Evolutionary conservation across 1,140 invertebrate genomes (phyloP), one percentile per base, ranked within the genome.

Genomic region (Oedothorax gibbosus): DNA sequence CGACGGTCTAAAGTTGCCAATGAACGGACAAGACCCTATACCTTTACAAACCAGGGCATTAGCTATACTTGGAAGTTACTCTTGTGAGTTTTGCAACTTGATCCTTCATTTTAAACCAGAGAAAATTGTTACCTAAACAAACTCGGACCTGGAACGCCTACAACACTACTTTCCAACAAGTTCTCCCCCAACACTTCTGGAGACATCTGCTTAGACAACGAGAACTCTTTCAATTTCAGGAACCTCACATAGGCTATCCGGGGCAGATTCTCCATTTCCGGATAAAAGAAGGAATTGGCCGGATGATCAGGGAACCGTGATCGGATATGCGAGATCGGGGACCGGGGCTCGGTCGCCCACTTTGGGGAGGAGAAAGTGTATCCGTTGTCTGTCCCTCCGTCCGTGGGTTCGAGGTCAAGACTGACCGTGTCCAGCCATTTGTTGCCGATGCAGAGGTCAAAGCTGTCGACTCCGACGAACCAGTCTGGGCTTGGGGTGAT

Each of bases 401-500:
- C 98, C 88, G 98, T 92, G 20, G 98, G 98, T 91, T 96, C 96
- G 88, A 98, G 93, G 92, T 99, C 96, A 73, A 99, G 94, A 50
- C 95, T 96, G 73, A 97, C 94, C 68, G 94, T 95, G 89, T 98
- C 96, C 60, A 97, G 92, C 97, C 98, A 99, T 86, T 96, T 97
- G 84, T 96, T 97, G 89, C 98, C 95, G 12, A 95, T 93, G 90
- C 98, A 99, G 3, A 99, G 92, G 89, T 96, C 93, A 88, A 98
- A 94, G 82, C 94, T 95, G 90, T 97, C 96, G n/a, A 99, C 93
- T 66, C 98, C 98, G 64, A 99, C 94, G 90, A 98, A 99, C 98
- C 98, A 99, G 91, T 99, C 98, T 0, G 98, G 98, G 54, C 96
- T 98, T 15, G 98, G 98, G 85, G 96, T 93, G 90, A 97, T 95